A percentile compares a stretch with the other conserved stretches of the same genome.
Conservation (phyloP, 2,888 invertebrate species). For the Mactromeris polynyma region DNA sequence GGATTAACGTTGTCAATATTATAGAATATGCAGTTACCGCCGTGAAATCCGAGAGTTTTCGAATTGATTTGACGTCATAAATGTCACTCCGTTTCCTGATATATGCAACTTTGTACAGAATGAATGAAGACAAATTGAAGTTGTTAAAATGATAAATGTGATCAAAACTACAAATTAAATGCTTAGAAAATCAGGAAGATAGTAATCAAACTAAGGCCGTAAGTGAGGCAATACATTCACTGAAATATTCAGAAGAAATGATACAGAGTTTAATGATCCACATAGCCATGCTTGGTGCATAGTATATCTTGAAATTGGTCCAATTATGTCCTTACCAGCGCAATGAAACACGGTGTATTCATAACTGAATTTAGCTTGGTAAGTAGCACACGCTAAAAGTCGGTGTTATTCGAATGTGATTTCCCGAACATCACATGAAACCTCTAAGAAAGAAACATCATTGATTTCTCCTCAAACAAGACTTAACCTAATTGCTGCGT, state of each 20-base stretch:
- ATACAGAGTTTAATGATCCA: not conserved
- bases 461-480: not conserved
- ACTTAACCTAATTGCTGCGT: constrained; percentile 9
- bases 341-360: not conserved
- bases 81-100: not conserved
- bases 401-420: not conserved
- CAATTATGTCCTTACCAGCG: not conserved
- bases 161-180: not conserved
- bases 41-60: not conserved
- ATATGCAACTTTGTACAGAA: not conserved
- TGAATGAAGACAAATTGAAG: not conserved
- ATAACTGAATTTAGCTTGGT: too few relatives aligned
- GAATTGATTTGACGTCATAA: constrained; percentile 13
- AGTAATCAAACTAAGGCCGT: not conserved
- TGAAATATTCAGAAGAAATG: not conserved
- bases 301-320: not conserved
- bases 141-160: not conserved
- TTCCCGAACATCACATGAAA: not conserved
- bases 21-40: not conserved
- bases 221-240: not conserved
- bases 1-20: not conserved
- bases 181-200: not conserved
- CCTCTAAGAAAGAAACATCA: not conserved
- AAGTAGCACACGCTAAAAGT: too few relatives aligned
- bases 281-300: not conserved